Evolutionary conservation across 2,888 invertebrate species (phyloP), one percentile per base, ranked within the genome.

Genomic region (Caenorhabditis uteleia): DNA sequence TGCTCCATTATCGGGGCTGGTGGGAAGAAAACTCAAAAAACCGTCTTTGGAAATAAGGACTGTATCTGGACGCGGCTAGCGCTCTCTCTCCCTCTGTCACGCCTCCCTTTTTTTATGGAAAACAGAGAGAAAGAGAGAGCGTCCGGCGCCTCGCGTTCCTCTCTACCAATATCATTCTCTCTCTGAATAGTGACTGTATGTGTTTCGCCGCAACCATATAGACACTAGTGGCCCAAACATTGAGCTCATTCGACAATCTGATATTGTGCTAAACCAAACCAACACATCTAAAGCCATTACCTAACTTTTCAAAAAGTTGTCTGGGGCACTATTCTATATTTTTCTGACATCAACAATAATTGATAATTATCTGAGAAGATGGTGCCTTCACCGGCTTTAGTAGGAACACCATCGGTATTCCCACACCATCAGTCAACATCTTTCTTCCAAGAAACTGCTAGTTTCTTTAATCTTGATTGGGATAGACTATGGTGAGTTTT

Each of bases 331-430:
- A 50, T 31, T 25, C 25, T 36, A n/a, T n/a, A 49, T 40, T 38
- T 33, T 40, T 42, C 29, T 42, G 40, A 47, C 49, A 49, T 40
- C 40, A 29, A 40, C 31, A 31, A 31, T 7, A 44, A 18, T n/a
- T n/a, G n/a, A n/a, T n/a, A n/a, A n/a, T n/a, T 10, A 42, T 40
- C 18, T 39, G 20, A 47, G 48, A 42, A 44, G 27, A 62, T 70
- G 66, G 59, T 60, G 51, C 66, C 69, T n/a, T 62, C 69, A 7
- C 66, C 69, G 55, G 69, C 69, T 20, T 29, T 58, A n/a, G 58
- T 61, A 27, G 53, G 59, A 31, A 51, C 70, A 20, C 70, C 70
- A 12, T 62, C 70, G 0, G 57, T 67, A 3, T 70, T 67, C 48
- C 70, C 70, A 21, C 66, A 66, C 47, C 66, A 67, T 60, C 66